These are phyloP conservation scores for Papilio demoleus DNA, from an alignment of 2,888 invertebrate genomes.

Conservation along the genomic window DNA sequence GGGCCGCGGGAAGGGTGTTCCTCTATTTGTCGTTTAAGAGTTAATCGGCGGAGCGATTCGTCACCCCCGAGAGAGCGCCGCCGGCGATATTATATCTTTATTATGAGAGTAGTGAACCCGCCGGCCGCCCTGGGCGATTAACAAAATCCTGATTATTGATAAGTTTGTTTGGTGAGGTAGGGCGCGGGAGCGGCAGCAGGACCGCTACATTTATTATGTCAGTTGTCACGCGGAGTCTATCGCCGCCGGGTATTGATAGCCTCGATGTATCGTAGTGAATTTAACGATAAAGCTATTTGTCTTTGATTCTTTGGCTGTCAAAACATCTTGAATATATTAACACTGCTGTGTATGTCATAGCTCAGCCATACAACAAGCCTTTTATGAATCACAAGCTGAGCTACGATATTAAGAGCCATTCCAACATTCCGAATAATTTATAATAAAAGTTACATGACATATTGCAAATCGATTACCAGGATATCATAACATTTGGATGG, in stretches of 20 bases:
- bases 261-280: constrained; percentile 18
- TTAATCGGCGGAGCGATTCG: constrained; percentile 82
- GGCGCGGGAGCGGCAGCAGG: constrained; percentile 43
- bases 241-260: constrained; percentile 28
- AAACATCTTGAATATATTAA: constrained; percentile 14
- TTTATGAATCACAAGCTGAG: background rate
- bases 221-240: constrained; percentile 41
- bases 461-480: constrained; percentile 14
- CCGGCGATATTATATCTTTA: constrained; percentile 80
- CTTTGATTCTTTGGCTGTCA: constrained; percentile 15
- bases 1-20: constrained; percentile 76
- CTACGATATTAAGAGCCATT: background rate
- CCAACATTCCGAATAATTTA: background rate
- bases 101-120: constrained; percentile 69
- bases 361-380: background rate
- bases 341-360: background rate
- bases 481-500: constrained; percentile 20
- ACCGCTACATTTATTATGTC: constrained; percentile 42
- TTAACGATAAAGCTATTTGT: constrained; percentile 34
- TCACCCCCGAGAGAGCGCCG: constrained; percentile 79
- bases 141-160: constrained; percentile 80
- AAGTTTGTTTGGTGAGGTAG: constrained; percentile 65
- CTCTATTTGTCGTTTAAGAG: constrained; percentile 84
- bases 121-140: constrained; percentile 70
- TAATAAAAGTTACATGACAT: background rate